These are phyloP conservation scores for Nematolebias whitei DNA, from an alignment of 2,113 vertebrate species.

Conservation along the genomic window DNA sequence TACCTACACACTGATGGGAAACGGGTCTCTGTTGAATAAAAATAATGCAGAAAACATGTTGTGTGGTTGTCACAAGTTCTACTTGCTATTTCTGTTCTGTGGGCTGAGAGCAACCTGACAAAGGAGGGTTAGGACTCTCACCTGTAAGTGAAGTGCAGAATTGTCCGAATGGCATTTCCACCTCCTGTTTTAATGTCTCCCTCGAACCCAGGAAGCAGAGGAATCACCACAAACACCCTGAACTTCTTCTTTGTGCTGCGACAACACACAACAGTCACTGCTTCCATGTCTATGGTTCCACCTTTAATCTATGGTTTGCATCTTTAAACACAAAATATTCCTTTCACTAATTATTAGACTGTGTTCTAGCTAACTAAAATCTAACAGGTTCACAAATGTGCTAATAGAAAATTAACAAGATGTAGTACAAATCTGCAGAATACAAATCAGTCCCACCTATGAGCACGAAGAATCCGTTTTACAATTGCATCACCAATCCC, in stretches of 20 bases:
- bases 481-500: constrained; percentile 89
- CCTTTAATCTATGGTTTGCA: too few relatives aligned
- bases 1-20: too few relatives aligned
- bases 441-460: constrained; percentile 76
- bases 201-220: constrained; percentile 89
- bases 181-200: constrained; percentile 87
- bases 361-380: neutral
- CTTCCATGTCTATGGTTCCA: neutral
- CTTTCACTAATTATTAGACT: neutral
- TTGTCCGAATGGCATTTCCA: constrained; percentile 88
- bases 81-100: too few relatives aligned
- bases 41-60: too few relatives aligned
- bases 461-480: constrained; percentile 84
- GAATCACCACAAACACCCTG: constrained; percentile 88
- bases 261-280: neutral
- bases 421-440: constrained; percentile 44
- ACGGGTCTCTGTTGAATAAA: too few relatives aligned
- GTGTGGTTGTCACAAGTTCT: too few relatives aligned
- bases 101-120: neutral
- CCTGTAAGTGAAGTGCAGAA: constrained; percentile 92
- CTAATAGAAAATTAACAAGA: neutral
- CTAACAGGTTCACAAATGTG: constrained; percentile 1
- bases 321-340: neutral
- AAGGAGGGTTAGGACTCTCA: constrained; percentile 46
- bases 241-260: constrained; percentile 84